phyloP scores from a whole-genome alignment of 2,113 vertebrate species.

The Aspidoscelis tigris region DNA sequence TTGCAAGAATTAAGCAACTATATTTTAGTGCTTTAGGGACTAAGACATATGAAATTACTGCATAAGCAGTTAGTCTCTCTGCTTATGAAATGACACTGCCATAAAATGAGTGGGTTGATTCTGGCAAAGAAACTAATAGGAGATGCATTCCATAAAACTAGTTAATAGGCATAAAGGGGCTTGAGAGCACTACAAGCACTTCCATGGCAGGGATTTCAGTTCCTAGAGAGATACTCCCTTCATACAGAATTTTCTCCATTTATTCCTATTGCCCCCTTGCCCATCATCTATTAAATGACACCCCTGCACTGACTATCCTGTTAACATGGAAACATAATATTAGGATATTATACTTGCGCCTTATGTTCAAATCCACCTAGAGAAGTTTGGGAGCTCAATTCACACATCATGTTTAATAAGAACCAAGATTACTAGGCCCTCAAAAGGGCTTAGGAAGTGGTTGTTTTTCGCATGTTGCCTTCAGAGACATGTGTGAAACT shows the following conservation, averaged over 20 bases:
- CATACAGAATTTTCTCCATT: background rate
- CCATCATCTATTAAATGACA: background rate
- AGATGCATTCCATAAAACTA: background rate
- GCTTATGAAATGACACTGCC: background rate
- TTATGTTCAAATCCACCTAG: background rate
- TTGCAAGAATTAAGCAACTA: background rate
- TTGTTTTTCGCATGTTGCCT: background rate
- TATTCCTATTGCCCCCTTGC: background rate
- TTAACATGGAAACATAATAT: constrained; percentile 10
- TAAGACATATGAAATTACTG: constrained; percentile 4
- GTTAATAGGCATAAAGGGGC: background rate
- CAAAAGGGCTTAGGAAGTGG: background rate
- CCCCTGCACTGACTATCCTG: background rate
- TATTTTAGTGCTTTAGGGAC: background rate
- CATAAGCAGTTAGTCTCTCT: background rate
- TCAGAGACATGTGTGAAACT: background rate
- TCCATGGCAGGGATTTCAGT: background rate
- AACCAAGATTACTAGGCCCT: background rate
- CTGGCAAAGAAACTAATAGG: background rate
- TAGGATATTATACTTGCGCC: background rate
- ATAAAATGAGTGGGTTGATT: background rate
- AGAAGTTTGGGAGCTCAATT: background rate
- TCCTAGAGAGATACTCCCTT: background rate
- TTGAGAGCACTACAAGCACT: background rate
- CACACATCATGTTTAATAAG: constrained; percentile 10